Percentiles rank a stretch among this genome's conserved stretches.
phyloP scores from a whole-genome alignment of 2,888 invertebrate species.

The Serripes groenlandicus region DNA sequence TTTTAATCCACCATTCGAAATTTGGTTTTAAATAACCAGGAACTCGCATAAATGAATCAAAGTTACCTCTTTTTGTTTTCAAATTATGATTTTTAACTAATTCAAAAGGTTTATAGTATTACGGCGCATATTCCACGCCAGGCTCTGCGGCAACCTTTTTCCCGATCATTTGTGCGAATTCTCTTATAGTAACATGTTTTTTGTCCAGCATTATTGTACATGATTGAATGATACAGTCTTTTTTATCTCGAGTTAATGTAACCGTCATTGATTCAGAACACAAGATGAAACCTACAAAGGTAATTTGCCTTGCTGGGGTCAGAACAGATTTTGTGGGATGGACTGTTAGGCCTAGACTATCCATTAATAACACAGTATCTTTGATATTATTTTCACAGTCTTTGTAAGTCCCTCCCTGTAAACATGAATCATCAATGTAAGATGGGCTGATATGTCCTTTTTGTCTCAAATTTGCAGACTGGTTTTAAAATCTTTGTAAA shows the following conservation, averaged over 20 bases:
- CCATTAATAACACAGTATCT: slow-evolving; percentile 37
- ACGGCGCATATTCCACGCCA: no score
- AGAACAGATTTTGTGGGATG: slow-evolving; percentile 60
- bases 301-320: slow-evolving; percentile 45
- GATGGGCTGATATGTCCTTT: slow-evolving; percentile 37
- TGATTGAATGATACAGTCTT: neutral
- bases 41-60: slow-evolving; percentile 19
- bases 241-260: slow-evolving; percentile 29
- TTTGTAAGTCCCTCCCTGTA: slow-evolving; percentile 33
- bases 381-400: slow-evolving; percentile 32
- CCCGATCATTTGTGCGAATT: slow-evolving; percentile 52
- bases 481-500: no score
- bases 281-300: slow-evolving; percentile 60
- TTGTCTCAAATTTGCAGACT: no score
- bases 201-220: slow-evolving; percentile 25
- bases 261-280: slow-evolving; percentile 54
- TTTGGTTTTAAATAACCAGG: neutral
- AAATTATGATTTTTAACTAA: slow-evolving; percentile 48
- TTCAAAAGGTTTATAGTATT: slow-evolving; percentile 59
- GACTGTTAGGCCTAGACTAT: no score
- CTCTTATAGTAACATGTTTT: slow-evolving; percentile 38
- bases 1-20: slow-evolving; percentile 23
- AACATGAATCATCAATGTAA: slow-evolving; percentile 55
- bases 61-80: slow-evolving; percentile 30
- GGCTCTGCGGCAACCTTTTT: slow-evolving; percentile 56